These are phyloP conservation scores for Temnopleurus reevesii DNA, from an alignment of 53 echinoderm and acorn worm species.

Conservation along the genomic window DNA sequence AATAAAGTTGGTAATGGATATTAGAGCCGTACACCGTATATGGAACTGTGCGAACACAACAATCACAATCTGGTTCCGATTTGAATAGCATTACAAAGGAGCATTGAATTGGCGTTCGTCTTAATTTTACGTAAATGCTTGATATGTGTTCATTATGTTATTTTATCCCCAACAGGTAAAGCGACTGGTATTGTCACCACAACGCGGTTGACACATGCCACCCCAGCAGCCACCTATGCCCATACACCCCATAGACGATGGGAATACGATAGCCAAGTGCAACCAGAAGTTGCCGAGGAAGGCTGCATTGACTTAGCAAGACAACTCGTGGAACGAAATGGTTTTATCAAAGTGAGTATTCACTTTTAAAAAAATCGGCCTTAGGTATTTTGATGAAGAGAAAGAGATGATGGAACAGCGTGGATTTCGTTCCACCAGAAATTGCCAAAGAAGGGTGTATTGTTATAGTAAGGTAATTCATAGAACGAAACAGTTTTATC, in stretches of 20 bases:
- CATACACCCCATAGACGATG: conserved; percentile 66
- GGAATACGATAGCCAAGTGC: conserved; percentile 67
- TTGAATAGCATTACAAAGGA: too few relatives aligned
- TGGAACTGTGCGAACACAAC: too few relatives aligned
- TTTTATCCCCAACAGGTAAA: too few relatives aligned
- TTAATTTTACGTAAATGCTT: too few relatives aligned
- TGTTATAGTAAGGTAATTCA: conserved; percentile 74
- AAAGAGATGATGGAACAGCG: conserved; percentile 76
- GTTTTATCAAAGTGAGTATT: conserved; percentile 43
- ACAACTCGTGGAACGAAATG: conserved; percentile 62
- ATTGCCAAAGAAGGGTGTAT: conserved; percentile 65
- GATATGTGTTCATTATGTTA: too few relatives aligned
- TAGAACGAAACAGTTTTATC: conserved; percentile 42
- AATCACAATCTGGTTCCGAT: too few relatives aligned
- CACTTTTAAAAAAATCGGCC: too few relatives aligned
- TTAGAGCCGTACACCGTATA: too few relatives aligned
- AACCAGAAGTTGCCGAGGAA: conserved; percentile 57
- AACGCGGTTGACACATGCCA: conserved; percentile 85
- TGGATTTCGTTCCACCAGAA: conserved; percentile 58
- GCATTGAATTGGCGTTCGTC: too few relatives aligned
- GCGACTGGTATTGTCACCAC: conserved; percentile 77
- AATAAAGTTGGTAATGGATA: too few relatives aligned
- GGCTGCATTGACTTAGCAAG: conserved; percentile 75
- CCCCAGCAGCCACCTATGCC: conserved; percentile 75
- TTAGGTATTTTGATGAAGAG: too few relatives aligned